phyloP scores from a whole-genome alignment of 2,797 vertebrate species.

The Hybognathus amarus region DNA sequence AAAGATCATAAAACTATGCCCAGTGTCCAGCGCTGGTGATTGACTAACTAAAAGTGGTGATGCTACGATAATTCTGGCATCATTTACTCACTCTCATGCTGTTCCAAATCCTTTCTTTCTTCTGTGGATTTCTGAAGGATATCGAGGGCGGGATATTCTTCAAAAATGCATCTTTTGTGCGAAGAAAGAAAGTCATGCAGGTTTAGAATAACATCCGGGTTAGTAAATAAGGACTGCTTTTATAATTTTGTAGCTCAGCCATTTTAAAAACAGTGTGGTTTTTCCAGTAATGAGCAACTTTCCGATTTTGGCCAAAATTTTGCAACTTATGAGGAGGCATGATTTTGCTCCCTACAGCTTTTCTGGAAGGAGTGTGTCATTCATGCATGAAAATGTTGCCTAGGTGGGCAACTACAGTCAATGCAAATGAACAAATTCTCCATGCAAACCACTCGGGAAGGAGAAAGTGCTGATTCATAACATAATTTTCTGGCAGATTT shows the following conservation, averaged over 20 bases:
- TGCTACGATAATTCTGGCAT: background rate
- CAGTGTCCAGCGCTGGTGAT: background rate
- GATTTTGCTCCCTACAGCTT: background rate
- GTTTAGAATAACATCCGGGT: background rate
- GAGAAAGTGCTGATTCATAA: slow-evolving; percentile 18
- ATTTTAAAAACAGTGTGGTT: slow-evolving; percentile 4
- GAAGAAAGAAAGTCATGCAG: background rate
- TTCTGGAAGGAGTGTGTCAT: background rate
- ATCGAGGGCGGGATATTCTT: too few relatives aligned
- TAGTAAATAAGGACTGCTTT: background rate
- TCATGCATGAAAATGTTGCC: background rate
- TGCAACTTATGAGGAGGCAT: background rate
- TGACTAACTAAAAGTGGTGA: background rate
- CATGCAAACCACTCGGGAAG: background rate
- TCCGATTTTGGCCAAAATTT: background rate
- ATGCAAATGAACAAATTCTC: slow-evolving; percentile 16
- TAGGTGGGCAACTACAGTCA: background rate
- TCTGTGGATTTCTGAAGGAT: background rate
- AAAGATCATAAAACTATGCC: background rate
- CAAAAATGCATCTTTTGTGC: background rate
- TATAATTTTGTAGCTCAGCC: background rate
- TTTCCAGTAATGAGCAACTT: background rate
- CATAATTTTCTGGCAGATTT: background rate
- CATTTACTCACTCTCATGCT: background rate
- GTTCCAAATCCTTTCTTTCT: background rate